Evolutionary conservation across 2,113 vertebrate genomes (phyloP).

Genomic region (Calyptomena viridis): DNA sequence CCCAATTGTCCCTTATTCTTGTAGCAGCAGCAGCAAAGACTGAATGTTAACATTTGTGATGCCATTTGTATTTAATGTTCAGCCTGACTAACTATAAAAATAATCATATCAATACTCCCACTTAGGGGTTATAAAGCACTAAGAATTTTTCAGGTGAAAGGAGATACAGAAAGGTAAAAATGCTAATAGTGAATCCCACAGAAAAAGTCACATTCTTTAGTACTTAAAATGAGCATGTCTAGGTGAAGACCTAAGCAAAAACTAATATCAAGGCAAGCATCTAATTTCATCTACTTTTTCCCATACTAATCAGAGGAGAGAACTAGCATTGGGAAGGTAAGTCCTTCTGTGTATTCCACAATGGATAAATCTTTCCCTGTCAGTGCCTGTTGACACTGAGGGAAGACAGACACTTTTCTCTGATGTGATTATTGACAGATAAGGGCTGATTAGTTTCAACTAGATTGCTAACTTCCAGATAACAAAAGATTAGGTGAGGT

Average conservation of each 20-base stretch:
- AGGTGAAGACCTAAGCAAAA: neutral
- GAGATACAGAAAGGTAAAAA: neutral
- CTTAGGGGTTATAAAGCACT: neutral
- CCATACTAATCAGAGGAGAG: neutral
- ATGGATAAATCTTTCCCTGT: neutral
- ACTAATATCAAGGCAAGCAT: neutral
- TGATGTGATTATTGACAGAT: neutral
- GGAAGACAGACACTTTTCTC: neutral
- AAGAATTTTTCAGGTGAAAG: neutral
- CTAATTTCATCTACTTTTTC: neutral
- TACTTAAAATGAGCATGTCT: neutral
- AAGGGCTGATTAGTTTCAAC: neutral
- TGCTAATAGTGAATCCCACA: neutral
- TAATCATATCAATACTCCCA: neutral
- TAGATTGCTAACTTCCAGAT: neutral
- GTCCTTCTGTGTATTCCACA: neutral
- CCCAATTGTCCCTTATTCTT: neutral
- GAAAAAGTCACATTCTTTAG: neutral
- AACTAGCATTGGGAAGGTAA: neutral
- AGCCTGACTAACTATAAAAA: neutral
- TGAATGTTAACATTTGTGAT: neutral
- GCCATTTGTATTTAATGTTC: neutral
- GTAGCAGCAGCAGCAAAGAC: neutral
- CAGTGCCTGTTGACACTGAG: neutral
- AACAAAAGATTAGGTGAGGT: neutral